Conservation (phyloP, 2,797 vertebrate species). For the Sebastes baramenuke region DNA sequence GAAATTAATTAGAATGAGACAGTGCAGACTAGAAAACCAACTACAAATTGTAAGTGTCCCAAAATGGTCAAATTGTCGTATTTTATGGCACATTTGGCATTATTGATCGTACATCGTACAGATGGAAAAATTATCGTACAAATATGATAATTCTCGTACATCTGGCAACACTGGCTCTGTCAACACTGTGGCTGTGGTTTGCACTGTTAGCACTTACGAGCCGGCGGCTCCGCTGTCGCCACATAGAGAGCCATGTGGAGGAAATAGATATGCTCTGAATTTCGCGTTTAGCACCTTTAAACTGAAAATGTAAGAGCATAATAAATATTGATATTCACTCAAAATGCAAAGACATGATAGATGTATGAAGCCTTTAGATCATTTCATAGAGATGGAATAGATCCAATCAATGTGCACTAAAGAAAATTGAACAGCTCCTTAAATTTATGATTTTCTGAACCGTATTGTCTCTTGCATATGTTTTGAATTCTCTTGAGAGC, state of each 20-base stretch:
- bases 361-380: neutral
- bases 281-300: neutral
- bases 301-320: neutral
- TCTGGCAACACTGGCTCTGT: neutral
- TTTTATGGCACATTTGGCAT: neutral
- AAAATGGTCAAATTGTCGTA: neutral
- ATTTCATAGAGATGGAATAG: neutral
- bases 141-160: neutral
- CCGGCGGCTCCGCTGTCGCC: neutral
- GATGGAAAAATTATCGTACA: neutral
- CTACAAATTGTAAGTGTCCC: no score
- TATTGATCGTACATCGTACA: neutral
- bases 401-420: neutral
- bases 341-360: neutral
- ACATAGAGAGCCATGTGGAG: neutral
- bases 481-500: conserved; percentile 25
- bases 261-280: neutral
- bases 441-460: neutral
- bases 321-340: neutral
- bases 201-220: neutral
- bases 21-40: no score
- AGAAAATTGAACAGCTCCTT: neutral
- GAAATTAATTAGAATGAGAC: no score
- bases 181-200: neutral
- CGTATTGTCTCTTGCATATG: neutral